Evolutionary conservation across 2,888 invertebrate genomes (phyloP).

Genomic region (Tetranychus truncatus): DNA sequence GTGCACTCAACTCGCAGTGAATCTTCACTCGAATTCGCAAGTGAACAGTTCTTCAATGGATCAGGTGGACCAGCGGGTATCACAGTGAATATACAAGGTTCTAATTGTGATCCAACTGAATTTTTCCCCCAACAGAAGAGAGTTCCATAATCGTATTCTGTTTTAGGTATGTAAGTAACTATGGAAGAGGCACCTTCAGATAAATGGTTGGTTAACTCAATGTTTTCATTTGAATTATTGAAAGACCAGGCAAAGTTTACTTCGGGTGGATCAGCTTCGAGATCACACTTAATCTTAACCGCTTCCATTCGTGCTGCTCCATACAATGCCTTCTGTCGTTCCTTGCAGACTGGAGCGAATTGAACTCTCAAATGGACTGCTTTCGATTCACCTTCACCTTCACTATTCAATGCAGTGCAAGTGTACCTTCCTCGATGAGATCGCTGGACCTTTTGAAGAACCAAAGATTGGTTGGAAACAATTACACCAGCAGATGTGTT

Average conservation of each 20-base stretch:
- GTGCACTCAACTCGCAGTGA: constrained; percentile 65
- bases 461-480: constrained; percentile 75
- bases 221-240: constrained; percentile 63
- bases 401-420: constrained; percentile 39
- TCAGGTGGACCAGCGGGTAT: constrained; percentile 57
- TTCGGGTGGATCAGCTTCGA: constrained; percentile 28
- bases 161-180: constrained; percentile 27
- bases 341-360: constrained; percentile 27
- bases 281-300: constrained; percentile 26
- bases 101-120: constrained; percentile 26
- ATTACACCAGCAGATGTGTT: constrained; percentile 71
- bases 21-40: constrained; percentile 66
- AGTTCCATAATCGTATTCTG: constrained; percentile 29
- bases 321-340: constrained; percentile 26
- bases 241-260: constrained; percentile 81
- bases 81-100: constrained; percentile 28
- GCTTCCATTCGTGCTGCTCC: constrained; percentile 27
- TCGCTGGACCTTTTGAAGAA: constrained; percentile 68
- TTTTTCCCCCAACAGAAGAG: constrained; percentile 28
- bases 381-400: constrained; percentile 27
- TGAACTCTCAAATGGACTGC: constrained; percentile 26
- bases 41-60: constrained; percentile 67
- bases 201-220: constrained; percentile 42
- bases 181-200: constrained; percentile 22
- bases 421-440: constrained; percentile 68